Base-by-base conservation (phyloP, 2,888 invertebrate genomes). In the Drosophila anceps region DNA sequence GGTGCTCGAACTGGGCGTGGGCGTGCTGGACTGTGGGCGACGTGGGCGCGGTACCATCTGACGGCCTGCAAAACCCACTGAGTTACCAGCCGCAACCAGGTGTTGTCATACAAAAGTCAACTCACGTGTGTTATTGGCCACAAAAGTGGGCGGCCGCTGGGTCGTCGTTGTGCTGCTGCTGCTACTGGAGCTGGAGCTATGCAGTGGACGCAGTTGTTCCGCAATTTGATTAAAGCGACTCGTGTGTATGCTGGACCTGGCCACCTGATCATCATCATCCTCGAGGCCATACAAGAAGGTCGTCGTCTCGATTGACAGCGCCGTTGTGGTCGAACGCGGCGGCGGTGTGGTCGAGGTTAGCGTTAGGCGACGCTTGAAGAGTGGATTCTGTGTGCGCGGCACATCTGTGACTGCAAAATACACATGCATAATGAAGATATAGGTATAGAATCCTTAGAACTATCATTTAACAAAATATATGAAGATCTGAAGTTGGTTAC, bases 351-450 rank as follows among this genome's bases (percentile, higher is more conserved):
- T 92, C 64, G 79, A 92, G 84, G 73, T 88, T 27, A 90, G 82
- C 62, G 91, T 90, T 39, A 86, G 91, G 70, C 93, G 91, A 1
- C 93, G 93, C 60, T 94, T 94, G 73, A 93, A 94, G 2, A 93
- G 92, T 2, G 92, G 91, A 76, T 92, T 93, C 65, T 90, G 91
- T 15, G 92, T 92, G 63, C 84, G 93, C 83, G 71, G 93, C 86
- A 81, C 91, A 91, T 93, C 91, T 89, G 93, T 85, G 89, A 70
- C 91, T 92, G 51, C 43, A 10, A 1, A 15, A 5, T 4, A 20
- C 5, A 10, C 15, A 20, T 10, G n/a, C 2, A 10, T 10, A 10
- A 33, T 20, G 20, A 0, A 20, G 9, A 27, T n/a, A n/a, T 27
- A 27, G 46, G 9, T 15, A 15, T 27, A 9, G 24, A 4, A 44